Evolutionary conservation across 1,140 invertebrate species (phyloP).

Genomic region (Tetramorium simillimum): DNA sequence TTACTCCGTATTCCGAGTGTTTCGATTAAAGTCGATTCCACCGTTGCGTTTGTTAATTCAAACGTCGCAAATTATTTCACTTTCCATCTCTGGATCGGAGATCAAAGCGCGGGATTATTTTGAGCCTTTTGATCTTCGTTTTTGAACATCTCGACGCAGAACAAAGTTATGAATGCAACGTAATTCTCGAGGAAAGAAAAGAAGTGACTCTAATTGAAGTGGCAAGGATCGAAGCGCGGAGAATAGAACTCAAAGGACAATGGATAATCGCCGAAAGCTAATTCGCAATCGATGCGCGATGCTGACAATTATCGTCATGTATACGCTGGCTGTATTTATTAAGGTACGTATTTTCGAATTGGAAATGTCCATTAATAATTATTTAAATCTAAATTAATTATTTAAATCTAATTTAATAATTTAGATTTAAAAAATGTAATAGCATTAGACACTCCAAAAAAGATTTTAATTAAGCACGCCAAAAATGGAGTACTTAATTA

Average conservation of each 20-base stretch:
- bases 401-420: no score
- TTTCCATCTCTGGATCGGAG: neutral
- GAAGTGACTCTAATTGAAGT: constrained; percentile 30
- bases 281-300: constrained; percentile 17
- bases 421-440: no score
- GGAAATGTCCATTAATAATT: no score
- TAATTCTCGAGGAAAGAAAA: constrained; percentile 16
- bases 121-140: neutral
- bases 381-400: no score
- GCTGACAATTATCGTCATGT: constrained; percentile 28
- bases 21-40: neutral
- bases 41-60: neutral
- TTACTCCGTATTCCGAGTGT: neutral
- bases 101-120: neutral
- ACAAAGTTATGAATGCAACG: neutral
- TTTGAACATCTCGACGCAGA: neutral
- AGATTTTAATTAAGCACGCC: no score
- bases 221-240: constrained; percentile 4
- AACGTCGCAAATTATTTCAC: neutral
- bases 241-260: neutral
- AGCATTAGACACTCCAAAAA: no score
- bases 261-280: constrained; percentile 43
- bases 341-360: constrained; percentile 42
- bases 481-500: neutral
- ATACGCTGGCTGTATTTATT: constrained; percentile 36